Percentiles rank a stretch among this genome's conserved stretches.
Conservation (phyloP, 2,797 vertebrate genomes). For the Mus minutoides region DNA sequence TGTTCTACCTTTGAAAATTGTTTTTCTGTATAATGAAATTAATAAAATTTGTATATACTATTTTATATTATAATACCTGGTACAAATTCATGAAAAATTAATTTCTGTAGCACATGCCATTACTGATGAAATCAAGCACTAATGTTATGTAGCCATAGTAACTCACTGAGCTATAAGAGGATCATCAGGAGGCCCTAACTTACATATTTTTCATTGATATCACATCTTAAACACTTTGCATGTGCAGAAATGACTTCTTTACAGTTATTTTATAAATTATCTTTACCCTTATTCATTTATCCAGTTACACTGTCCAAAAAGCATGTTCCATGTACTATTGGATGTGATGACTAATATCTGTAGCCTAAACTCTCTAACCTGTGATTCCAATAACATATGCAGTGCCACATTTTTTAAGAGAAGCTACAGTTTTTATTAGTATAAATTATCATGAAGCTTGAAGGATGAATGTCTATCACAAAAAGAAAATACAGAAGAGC, state of each 20-base stretch:
- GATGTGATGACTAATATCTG: background rate
- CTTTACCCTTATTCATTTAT: conserved; percentile 21
- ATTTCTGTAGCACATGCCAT: background rate
- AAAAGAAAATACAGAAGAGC: background rate
- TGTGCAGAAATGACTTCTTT: background rate
- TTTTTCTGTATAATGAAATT: background rate
- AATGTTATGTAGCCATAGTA: background rate
- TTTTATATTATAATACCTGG: background rate
- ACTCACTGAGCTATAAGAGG: background rate
- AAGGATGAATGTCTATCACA: background rate
- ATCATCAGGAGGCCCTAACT: background rate
- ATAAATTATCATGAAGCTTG: background rate
- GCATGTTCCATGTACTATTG: background rate
- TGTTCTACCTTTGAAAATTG: conserved; percentile 5
- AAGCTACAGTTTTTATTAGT: conserved; percentile 12
- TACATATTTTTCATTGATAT: background rate
- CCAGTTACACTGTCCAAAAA: background rate
- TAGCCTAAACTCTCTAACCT: background rate
- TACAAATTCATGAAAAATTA: background rate
- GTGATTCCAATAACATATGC: background rate
- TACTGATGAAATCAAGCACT: background rate
- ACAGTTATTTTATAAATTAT: background rate
- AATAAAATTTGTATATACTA: background rate
- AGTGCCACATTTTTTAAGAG: background rate
- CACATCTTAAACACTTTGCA: background rate